phyloP scores from a whole-genome alignment of 2,113 vertebrate genomes.

The Bostrychus sinensis region DNA sequence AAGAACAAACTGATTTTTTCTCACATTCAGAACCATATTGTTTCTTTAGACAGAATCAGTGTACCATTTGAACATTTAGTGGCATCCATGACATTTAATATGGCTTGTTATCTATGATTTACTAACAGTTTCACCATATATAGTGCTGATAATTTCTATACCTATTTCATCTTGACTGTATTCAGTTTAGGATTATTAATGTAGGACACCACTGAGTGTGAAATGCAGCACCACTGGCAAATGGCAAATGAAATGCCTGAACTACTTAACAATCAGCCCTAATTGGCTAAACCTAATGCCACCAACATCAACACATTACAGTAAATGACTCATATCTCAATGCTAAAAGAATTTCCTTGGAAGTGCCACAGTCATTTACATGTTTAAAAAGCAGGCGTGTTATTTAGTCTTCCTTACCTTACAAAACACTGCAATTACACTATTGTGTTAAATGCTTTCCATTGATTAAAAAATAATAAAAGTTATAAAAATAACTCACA shows the following conservation, averaged over 20 bases:
- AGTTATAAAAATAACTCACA: conserved; percentile 19
- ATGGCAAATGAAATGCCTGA: conserved; percentile 39
- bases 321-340: conserved; percentile 56
- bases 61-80: too few relatives aligned
- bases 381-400: conserved; percentile 45
- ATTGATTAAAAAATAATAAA: conserved; percentile 11
- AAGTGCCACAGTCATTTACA: conserved; percentile 56
- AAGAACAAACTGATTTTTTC: too few relatives aligned
- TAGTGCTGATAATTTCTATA: background rate
- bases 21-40: too few relatives aligned
- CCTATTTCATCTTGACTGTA: background rate
- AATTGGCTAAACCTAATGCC: conserved; percentile 62
- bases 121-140: background rate
- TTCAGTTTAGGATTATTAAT: background rate
- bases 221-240: background rate
- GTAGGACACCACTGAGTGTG: background rate
- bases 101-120: background rate
- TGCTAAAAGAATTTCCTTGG: conserved; percentile 37
- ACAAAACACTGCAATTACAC: conserved; percentile 46
- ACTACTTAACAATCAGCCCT: conserved; percentile 55
- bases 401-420: conserved; percentile 56
- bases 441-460: conserved; percentile 10
- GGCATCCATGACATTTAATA: background rate
- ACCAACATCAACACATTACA: conserved; percentile 46
- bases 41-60: too few relatives aligned